Percentiles rank a stretch among this genome's conserved stretches.
Conservation (phyloP, 2,113 vertebrate genomes). For the Engystomops pustulosus region DNA sequence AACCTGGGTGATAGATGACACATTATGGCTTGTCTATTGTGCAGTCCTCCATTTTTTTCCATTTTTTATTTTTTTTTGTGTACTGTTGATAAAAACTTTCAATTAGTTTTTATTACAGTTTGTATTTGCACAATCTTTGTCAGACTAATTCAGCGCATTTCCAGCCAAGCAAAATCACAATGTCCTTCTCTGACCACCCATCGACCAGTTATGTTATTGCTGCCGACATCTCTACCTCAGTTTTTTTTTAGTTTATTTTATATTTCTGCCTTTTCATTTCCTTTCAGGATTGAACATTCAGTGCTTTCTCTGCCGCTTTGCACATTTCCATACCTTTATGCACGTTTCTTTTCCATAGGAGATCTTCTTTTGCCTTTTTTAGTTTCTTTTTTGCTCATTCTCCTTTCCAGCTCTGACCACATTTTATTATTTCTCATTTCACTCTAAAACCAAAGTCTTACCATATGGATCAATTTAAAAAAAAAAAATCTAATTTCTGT, state of each 20-base stretch:
- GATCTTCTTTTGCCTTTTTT: constrained; percentile 70
- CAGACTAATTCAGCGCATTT: background rate
- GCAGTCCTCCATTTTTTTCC: background rate
- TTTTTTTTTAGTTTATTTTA: background rate
- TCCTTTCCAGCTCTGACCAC: constrained; percentile 82
- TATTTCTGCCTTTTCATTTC: background rate
- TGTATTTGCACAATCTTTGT: background rate
- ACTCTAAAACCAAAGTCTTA: background rate
- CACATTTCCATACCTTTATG: constrained; percentile 54
- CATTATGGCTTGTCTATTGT: background rate
- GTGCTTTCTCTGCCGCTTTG: constrained; percentile 3
- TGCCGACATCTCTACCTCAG: constrained; percentile 1
- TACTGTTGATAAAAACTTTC: background rate
- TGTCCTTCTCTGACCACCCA: background rate
- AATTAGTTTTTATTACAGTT: constrained; percentile 2
- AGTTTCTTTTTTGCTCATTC: constrained; percentile 73
- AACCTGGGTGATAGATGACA: background rate
- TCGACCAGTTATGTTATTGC: constrained; percentile 12
- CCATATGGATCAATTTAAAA: too few relatives aligned
- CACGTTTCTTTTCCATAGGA: constrained; percentile 78
- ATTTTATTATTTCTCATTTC: constrained; percentile 76
- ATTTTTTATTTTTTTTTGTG: too few relatives aligned
- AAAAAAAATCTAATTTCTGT: background rate
- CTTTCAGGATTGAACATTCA: constrained; percentile 5
- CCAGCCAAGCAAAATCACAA: background rate